A percentile compares a stretch with the other conserved stretches of the same genome.
Evolutionary conservation across 1,140 invertebrate species (phyloP).

Genomic region (Bombus confusus): DNA sequence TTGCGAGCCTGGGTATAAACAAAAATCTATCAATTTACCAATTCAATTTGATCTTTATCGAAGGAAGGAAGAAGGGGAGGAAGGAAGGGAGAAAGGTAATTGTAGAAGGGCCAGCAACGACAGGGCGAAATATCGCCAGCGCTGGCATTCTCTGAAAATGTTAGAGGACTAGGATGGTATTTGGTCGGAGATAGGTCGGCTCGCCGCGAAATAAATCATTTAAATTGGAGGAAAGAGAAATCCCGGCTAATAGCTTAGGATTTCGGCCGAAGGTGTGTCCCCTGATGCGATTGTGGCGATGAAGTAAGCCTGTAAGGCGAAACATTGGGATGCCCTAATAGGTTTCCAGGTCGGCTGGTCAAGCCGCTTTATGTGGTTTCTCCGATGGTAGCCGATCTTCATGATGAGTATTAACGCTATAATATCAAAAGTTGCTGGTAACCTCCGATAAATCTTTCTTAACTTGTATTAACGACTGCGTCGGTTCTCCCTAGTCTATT

Average conservation of each 20-base stretch:
- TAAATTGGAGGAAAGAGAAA: constrained; percentile 68
- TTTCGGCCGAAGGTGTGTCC: constrained; percentile 39
- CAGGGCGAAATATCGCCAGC: not conserved
- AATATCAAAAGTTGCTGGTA: constrained; percentile 41
- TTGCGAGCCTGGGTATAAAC: not conserved
- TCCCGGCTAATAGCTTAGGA: constrained; percentile 63
- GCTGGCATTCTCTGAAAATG: constrained; percentile 20
- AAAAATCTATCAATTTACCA: not conserved
- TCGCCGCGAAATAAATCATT: constrained; percentile 65
- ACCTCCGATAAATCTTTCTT: constrained; percentile 48
- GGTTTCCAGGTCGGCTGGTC: constrained; percentile 61
- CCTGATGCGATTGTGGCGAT: constrained; percentile 69
- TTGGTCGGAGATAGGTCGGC: constrained; percentile 45
- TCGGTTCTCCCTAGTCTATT: not conserved
- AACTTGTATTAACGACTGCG: constrained; percentile 6
- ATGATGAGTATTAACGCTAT: constrained; percentile 39
- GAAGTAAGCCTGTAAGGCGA: constrained; percentile 70
- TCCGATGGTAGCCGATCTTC: constrained; percentile 37
- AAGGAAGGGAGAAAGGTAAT: not conserved
- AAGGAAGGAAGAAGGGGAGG: not conserved
- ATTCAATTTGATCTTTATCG: not conserved
- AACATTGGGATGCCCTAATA: constrained; percentile 66
- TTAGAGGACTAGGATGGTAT: constrained; percentile 34
- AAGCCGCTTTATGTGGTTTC: constrained; percentile 56
- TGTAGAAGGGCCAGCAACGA: not conserved